Evolutionary conservation across 2,888 invertebrate species (phyloP), one percentile per base, ranked within the genome.

Genomic region (Adineta ricciae): DNA sequence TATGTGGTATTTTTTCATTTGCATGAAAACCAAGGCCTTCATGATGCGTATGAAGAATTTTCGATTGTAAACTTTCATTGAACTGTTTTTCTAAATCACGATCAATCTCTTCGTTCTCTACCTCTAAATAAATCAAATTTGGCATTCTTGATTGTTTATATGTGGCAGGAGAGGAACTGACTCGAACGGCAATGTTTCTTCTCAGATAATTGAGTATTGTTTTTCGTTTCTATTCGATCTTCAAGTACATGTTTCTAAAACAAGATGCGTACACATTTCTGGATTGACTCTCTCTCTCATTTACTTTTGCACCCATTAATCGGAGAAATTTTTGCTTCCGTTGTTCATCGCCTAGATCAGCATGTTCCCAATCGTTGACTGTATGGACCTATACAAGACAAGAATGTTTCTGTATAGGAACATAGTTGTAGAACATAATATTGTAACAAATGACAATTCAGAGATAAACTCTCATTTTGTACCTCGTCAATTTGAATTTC

Each of bases 221-320:
- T 16, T 64, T 27, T 27, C 0, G 4, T 1, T 27, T 32, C 16
- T 27, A 14, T 64, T 32, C 11, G 32, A 32, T 16, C 3, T 27
- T 64, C 64, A 64, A 16, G 14, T 64, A 16, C 32, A 64, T 27
- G 64, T 32, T 64, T 64, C 64, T 64, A 64, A 14, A 64, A 64
- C 27, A 2, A 64, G 32, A 14, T 64, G 32, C 16, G 14, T 4
- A 21, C 16, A 21, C 24, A 38, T 84, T 78, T 83, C 7, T 24
- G 41, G 41, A n/a, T n/a, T 82, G n/a, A 32, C 2, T 50, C 11
- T 19, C 7, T 36, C 36, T 73, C 21, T 73, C 7, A n/a, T 73
- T 84, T 87, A 90, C 90, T 88, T 90, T 90, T 73, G 90, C 90
- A 41, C 90, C 90, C 90, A 90, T 90, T 19, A 90, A 87, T 84